These are phyloP conservation scores for Leptarthrus brevirostris DNA, from an alignment of 2,888 invertebrate species.

Conservation along the genomic window DNA sequence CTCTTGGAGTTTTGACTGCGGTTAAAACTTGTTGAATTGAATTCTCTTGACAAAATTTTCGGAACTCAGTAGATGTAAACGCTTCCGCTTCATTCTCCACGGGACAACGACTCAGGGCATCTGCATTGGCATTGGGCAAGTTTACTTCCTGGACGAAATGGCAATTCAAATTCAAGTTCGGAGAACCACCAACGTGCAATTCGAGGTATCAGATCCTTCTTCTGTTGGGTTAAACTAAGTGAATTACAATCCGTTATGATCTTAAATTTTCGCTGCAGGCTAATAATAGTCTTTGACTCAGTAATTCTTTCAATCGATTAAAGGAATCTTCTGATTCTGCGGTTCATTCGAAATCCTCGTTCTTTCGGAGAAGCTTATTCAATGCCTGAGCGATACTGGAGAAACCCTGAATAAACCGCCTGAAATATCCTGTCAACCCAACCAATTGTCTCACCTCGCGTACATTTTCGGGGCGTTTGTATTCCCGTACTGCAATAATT, in stretches of 20 bases:
- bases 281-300: constrained; percentile 2
- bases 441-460: constrained; percentile 5
- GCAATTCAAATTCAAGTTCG: constrained; percentile 11
- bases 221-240: not conserved
- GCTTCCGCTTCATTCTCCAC: constrained; percentile 3
- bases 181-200: not conserved
- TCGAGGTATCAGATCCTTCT: not conserved
- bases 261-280: constrained; percentile 9
- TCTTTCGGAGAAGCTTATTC: not conserved
- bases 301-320: not conserved
- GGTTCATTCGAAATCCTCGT: not conserved
- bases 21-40: no score
- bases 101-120: not conserved
- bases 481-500: not conserved
- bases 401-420: not conserved
- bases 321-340: not conserved
- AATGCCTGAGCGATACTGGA: not conserved
- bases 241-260: not conserved
- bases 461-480: constrained; percentile 16
- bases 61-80: no score
- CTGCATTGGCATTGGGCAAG: constrained; percentile 11
- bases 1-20: no score
- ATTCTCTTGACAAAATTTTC: no score
- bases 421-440: constrained; percentile 8
- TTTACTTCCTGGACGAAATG: not conserved